Conservation (phyloP, 2,113 vertebrate genomes). For the Elephantulus edwardii region DNA sequence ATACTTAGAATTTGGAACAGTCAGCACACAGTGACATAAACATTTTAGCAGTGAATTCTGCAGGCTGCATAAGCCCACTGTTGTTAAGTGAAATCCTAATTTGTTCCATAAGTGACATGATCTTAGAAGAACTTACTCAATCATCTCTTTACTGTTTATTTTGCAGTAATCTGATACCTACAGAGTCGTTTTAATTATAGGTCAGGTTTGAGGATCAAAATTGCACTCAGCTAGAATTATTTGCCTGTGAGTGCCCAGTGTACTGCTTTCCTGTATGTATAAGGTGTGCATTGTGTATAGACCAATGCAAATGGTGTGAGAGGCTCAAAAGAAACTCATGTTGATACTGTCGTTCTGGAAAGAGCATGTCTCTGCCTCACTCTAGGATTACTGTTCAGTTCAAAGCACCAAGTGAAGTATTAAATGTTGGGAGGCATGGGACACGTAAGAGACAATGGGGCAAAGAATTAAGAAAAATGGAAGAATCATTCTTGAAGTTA, state of each 20-base stretch:
- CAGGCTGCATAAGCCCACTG: accelerated
- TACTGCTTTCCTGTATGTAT: neutral
- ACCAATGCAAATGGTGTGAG: neutral
- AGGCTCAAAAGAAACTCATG: neutral
- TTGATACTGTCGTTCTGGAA: neutral
- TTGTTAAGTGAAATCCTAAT: neutral
- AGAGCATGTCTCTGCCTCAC: neutral
- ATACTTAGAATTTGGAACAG: neutral
- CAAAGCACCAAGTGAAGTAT: neutral
- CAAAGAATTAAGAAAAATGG: neutral
- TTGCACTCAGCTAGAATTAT: neutral
- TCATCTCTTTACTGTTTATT: neutral
- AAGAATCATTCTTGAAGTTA: neutral
- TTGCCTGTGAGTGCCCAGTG: neutral
- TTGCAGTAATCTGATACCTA: neutral
- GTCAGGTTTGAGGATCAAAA: neutral
- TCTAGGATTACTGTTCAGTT: neutral
- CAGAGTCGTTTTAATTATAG: neutral
- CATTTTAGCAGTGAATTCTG: neutral
- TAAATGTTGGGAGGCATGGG: neutral
- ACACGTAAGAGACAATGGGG: neutral
- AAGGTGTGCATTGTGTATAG: neutral
- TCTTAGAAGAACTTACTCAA: neutral
- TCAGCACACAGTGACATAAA: neutral
- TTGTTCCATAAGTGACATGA: neutral